Evolutionary conservation across 2,797 vertebrate species (phyloP).

Genomic region (Lepilemur ruficaudatus): DNA sequence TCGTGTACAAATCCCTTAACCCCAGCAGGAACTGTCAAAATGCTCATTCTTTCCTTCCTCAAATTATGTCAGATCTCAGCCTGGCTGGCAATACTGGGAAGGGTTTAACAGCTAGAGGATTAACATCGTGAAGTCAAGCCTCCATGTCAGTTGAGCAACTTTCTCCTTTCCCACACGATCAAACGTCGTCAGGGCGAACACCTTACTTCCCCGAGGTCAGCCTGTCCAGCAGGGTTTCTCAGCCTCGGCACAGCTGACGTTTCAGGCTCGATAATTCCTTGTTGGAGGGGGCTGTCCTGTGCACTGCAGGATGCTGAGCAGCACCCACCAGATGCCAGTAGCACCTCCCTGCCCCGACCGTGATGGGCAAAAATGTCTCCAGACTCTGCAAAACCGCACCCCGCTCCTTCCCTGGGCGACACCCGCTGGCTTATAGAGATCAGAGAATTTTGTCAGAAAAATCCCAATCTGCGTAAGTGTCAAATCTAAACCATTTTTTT

Average conservation of each 20-base stretch:
- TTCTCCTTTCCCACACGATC: neutral
- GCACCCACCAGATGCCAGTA: neutral
- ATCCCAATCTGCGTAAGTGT: neutral
- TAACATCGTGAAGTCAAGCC: conserved; percentile 45
- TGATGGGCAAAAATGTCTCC: neutral
- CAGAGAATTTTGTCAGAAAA: neutral
- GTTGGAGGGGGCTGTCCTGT: neutral
- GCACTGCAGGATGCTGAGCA: neutral
- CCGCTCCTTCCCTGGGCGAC: neutral
- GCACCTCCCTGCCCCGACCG: neutral
- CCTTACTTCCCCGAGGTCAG: neutral
- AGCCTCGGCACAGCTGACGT: neutral
- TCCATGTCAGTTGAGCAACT: neutral
- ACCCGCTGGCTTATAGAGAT: neutral
- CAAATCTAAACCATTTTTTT: neutral
- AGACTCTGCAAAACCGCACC: neutral
- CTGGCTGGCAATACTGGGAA: neutral
- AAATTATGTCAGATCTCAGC: conserved; percentile 43
- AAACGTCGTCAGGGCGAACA: neutral
- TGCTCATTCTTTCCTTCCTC: conserved; percentile 11
- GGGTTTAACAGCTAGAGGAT: conserved; percentile 43
- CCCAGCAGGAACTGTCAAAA: neutral
- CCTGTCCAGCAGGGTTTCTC: neutral
- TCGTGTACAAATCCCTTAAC: neutral
- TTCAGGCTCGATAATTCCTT: neutral